These are phyloP conservation scores for Trichonephila inaurata DNA, from an alignment of 1,140 invertebrate genomes.

Conservation along the genomic window DNA sequence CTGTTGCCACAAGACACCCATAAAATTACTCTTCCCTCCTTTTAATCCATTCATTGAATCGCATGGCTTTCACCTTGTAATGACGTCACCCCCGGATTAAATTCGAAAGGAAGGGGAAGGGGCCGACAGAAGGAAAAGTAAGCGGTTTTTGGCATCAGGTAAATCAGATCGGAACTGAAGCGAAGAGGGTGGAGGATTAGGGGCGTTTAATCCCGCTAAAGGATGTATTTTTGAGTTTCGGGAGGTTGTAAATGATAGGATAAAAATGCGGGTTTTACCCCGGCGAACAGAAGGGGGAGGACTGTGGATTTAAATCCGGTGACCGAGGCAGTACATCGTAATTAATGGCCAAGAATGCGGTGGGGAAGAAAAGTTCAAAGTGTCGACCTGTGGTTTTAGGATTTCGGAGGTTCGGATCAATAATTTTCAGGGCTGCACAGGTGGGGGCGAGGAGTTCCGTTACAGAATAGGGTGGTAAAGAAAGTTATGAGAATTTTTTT, in stretches of 20 bases:
- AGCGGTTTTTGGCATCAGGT: slow-evolving; percentile 46
- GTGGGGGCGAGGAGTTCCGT: not conserved
- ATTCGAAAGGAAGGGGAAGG: not conserved
- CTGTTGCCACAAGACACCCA: slow-evolving; percentile 73
- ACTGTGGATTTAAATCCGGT: slow-evolving; percentile 2
- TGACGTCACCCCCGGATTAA: slow-evolving; percentile 74
- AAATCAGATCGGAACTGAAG: slow-evolving; percentile 41
- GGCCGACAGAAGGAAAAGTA: not conserved
- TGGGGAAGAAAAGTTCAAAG: slow-evolving; percentile 56
- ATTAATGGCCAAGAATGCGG: slow-evolving; percentile 56
- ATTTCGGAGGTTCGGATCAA: slow-evolving; percentile 19
- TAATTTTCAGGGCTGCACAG: not conserved
- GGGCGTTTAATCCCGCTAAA: slow-evolving; percentile 56
- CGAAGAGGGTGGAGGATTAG: slow-evolving; percentile 43
- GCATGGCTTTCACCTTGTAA: slow-evolving; percentile 55
- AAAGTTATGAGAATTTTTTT: not conserved
- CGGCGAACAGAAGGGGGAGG: not conserved
- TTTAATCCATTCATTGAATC: slow-evolving; percentile 76
- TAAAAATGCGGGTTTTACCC: slow-evolving; percentile 52
- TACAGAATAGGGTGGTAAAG: not conserved
- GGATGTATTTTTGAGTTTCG: slow-evolving; percentile 73
- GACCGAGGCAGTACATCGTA: slow-evolving; percentile 10
- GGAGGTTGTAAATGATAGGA: not conserved
- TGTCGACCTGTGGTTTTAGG: slow-evolving; percentile 72
- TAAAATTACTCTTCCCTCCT: slow-evolving; percentile 63